Evolutionary conservation across 2,797 vertebrate species (phyloP).

Genomic region (Mus spretus): DNA sequence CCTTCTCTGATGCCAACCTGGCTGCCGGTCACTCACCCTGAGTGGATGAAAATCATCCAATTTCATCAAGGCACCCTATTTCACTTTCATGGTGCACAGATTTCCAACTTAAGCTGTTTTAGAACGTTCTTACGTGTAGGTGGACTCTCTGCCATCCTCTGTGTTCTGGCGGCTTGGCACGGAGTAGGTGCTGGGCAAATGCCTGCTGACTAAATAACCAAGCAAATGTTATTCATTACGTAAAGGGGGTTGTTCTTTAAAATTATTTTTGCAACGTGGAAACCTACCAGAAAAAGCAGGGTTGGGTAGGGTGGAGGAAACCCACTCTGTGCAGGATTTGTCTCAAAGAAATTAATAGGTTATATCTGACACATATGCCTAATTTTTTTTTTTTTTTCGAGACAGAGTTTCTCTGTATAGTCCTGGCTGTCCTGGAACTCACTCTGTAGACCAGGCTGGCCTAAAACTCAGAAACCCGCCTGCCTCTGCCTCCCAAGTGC

Average conservation of each 20-base stretch:
- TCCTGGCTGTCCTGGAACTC: no score
- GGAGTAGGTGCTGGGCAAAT: not conserved
- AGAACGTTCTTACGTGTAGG: not conserved
- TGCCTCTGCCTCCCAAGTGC: no score
- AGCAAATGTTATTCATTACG: not conserved
- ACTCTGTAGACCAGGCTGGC: no score
- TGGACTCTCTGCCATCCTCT: not conserved
- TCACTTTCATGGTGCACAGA: not conserved
- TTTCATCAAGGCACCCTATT: not conserved
- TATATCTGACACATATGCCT: not conserved
- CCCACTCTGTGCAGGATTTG: constrained; percentile 9
- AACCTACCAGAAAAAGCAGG: not conserved
- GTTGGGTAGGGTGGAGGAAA: not conserved
- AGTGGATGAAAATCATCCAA: not conserved
- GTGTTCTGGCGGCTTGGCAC: not conserved
- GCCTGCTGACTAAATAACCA: not conserved
- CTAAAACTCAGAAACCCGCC: no score
- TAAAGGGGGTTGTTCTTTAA: not conserved
- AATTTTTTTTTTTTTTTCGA: no score
- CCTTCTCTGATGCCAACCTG: no score
- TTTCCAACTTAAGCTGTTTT: not conserved
- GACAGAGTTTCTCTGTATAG: no score
- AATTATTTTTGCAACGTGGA: constrained; percentile 44
- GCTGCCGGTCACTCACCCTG: not conserved
- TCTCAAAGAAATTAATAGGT: not conserved